Conservation (phyloP, 2,113 vertebrate species). For the Brachionichthys hirsutus region DNA sequence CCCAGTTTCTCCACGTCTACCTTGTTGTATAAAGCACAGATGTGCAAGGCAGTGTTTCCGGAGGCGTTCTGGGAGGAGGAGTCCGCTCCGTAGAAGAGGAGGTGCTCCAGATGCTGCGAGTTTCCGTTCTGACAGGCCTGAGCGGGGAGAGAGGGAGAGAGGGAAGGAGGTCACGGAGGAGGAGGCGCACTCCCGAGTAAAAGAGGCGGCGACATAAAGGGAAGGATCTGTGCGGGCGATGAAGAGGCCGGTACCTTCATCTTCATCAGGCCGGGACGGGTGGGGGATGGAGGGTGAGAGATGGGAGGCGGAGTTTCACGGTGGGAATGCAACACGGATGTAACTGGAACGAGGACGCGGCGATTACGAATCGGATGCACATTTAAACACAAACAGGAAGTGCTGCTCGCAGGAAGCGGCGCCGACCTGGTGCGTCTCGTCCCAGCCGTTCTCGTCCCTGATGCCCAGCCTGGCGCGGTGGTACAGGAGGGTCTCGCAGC, state of each 20-base stretch:
- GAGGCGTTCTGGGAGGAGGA: conserved; percentile 89
- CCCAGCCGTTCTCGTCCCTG: conserved; percentile 92
- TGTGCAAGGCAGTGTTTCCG: conserved; percentile 92
- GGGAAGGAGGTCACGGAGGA: not conserved
- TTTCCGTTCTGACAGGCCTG: conserved; percentile 86
- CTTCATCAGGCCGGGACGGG: conserved; percentile 14
- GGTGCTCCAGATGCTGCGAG: conserved; percentile 90
- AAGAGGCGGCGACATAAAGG: conserved; percentile 3
- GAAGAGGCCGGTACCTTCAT: conserved; percentile 48
- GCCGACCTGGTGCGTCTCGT: conserved; percentile 91
- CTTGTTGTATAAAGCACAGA: conserved; percentile 94
- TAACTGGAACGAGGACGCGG: too few relatives aligned
- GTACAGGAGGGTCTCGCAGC: conserved; percentile 89
- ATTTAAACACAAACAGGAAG: not conserved
- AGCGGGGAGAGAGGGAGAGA: conserved; percentile 25
- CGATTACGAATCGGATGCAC: conserved; percentile 6
- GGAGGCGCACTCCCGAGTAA: not conserved
- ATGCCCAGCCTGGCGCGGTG: conserved; percentile 86
- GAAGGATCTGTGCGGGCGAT: conserved; percentile 24
- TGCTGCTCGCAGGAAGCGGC: too few relatives aligned
- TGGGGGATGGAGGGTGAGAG: conserved; percentile 37
- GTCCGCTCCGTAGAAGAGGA: conserved; percentile 90
- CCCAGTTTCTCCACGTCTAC: too few relatives aligned
- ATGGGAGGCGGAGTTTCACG: conserved; percentile 41
- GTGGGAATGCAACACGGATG: conserved; percentile 46